A percentile compares a stretch with the other conserved stretches of the same genome.
Conservation (phyloP, 2,797 vertebrate genomes). For the Arrhamphus sclerolepis region DNA sequence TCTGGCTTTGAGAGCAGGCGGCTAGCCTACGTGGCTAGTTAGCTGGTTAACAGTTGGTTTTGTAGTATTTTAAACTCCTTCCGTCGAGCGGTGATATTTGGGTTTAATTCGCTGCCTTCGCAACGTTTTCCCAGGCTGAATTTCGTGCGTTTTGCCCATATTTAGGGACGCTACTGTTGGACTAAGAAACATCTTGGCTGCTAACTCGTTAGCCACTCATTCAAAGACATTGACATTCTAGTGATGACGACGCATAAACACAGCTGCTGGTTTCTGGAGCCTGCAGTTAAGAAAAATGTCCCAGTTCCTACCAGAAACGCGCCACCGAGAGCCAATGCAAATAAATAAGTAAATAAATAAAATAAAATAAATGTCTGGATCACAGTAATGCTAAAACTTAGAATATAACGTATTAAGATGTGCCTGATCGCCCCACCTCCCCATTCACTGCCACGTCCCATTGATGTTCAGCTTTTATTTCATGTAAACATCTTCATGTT, state of each 20-base stretch:
- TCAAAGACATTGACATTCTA: conserved; percentile 69
- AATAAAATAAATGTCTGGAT: neutral
- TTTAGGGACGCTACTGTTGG: neutral
- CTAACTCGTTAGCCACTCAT: conserved; percentile 67
- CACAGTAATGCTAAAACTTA: accelerated
- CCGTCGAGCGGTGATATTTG: neutral
- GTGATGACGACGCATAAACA: conserved; percentile 80
- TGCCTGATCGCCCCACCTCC: conserved; percentile 49
- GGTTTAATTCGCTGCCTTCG: accelerated
- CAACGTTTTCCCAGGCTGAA: accelerated
- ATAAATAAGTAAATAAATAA: accelerated
- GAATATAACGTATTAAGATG: conserved; percentile 2
- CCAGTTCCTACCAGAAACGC: neutral
- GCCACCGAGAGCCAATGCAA: no score
- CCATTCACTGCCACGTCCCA: conserved; percentile 68
- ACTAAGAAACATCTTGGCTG: conserved; percentile 12
- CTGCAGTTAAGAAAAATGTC: neutral
- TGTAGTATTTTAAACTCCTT: neutral
- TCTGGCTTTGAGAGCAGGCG: conserved; percentile 12
- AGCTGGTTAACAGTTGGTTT: conserved; percentile 16
- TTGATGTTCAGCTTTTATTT: conserved; percentile 8
- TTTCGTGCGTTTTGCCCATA: accelerated
- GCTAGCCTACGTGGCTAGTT: conserved; percentile 47
- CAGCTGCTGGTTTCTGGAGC: conserved; percentile 8
- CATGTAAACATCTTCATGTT: conserved; percentile 1